These are phyloP conservation scores for Gastrophysa polygoni DNA, from an alignment of 2,888 invertebrate species.

Conservation along the genomic window DNA sequence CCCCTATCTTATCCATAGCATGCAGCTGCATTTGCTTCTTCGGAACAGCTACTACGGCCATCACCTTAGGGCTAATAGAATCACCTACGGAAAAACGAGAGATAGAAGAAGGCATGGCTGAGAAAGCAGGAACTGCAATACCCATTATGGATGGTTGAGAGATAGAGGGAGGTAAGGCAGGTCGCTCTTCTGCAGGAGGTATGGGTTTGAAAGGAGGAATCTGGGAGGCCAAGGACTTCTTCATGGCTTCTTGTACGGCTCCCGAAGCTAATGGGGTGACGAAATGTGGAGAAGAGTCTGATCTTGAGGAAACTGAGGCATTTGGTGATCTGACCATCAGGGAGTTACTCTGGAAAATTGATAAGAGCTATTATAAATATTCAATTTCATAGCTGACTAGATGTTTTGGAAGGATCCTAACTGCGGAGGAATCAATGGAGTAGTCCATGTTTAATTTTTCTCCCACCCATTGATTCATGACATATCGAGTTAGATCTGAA, in stretches of 20 bases:
- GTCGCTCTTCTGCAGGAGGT: slow-evolving; percentile 67
- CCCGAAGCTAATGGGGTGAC: slow-evolving; percentile 32
- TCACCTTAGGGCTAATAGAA: slow-evolving; percentile 40
- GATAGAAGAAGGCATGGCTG: slow-evolving; percentile 64
- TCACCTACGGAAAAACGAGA: slow-evolving; percentile 60
- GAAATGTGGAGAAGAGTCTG: slow-evolving; percentile 16
- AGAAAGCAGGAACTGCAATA: slow-evolving; percentile 62
- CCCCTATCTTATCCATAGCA: slow-evolving; percentile 47
- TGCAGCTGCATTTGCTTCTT: slow-evolving; percentile 40
- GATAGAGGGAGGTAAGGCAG: slow-evolving; percentile 39
- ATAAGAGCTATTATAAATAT: too few species aligned
- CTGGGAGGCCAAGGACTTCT: slow-evolving; percentile 46
- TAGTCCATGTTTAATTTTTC: too few species aligned
- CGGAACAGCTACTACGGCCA: slow-evolving; percentile 49
- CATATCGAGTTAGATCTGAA: not conserved
- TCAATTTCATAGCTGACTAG: too few species aligned
- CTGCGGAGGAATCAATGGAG: not conserved
- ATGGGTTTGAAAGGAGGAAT: slow-evolving; percentile 83
- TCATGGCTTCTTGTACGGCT: slow-evolving; percentile 26
- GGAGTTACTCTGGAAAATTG: slow-evolving; percentile 37
- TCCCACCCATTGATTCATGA: not conserved
- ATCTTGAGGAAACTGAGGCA: not conserved
- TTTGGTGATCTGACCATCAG: slow-evolving; percentile 37
- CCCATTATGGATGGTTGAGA: slow-evolving; percentile 56
- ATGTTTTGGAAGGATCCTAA: too few species aligned